These are phyloP conservation scores for Clitarchus hookeri DNA, from an alignment of 2,888 invertebrate genomes.

Conservation along the genomic window DNA sequence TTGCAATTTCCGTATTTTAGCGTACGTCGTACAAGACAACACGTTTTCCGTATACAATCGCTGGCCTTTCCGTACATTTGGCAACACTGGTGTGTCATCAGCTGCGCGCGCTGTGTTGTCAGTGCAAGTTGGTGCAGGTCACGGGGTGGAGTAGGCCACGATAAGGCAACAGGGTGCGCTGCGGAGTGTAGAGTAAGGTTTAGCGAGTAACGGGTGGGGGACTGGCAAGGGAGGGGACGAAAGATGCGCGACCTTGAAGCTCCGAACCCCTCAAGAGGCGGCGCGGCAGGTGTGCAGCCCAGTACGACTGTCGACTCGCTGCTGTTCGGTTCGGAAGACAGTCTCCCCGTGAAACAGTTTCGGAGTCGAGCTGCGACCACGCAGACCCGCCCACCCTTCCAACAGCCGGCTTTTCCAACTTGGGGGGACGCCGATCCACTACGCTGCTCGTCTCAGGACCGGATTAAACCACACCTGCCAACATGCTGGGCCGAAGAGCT, in stretches of 20 bases:
- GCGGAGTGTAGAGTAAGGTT: neutral
- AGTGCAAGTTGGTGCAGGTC: too few species aligned
- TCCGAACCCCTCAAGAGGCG: neutral
- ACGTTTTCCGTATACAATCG: too few species aligned
- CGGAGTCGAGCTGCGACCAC: neutral
- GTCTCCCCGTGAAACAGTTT: neutral
- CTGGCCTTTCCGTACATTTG: too few species aligned
- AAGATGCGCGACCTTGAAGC: neutral
- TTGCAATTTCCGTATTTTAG: too few species aligned
- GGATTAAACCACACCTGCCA: neutral
- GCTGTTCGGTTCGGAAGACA: neutral
- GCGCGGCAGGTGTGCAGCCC: neutral
- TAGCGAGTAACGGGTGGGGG: neutral
- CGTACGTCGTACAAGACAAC: too few species aligned
- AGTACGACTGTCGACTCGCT: neutral
- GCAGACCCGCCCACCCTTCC: neutral
- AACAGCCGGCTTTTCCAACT: neutral
- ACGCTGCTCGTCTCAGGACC: neutral
- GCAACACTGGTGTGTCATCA: too few species aligned
- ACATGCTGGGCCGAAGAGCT: neutral
- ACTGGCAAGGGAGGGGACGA: neutral
- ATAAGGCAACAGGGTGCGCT: neutral
- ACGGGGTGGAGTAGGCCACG: too few species aligned
- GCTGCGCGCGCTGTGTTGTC: too few species aligned
- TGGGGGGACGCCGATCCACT: neutral